A percentile compares a stretch with the other conserved stretches of the same genome.
These are phyloP conservation scores for Xylota segnis DNA, from an alignment of 2,888 invertebrate species.

Conservation along the genomic window DNA sequence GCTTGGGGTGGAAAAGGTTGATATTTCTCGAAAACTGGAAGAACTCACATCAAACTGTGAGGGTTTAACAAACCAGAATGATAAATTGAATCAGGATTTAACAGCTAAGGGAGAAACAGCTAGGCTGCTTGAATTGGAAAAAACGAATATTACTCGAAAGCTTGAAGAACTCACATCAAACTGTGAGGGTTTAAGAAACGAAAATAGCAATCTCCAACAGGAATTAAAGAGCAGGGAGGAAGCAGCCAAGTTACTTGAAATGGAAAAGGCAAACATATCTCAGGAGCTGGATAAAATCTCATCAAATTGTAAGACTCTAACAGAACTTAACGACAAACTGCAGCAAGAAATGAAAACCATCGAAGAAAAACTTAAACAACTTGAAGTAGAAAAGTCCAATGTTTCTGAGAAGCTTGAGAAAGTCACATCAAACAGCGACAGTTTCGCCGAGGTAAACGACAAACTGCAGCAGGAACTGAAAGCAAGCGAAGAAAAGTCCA, in stretches of 20 bases:
- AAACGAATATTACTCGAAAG: slow-evolving; percentile 84
- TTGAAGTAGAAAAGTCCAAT: slow-evolving; percentile 81
- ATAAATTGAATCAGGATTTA: slow-evolving; percentile 79
- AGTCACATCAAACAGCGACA: slow-evolving; percentile 86
- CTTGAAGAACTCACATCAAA: slow-evolving; percentile 85
- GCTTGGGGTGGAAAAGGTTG: slow-evolving; percentile 82
- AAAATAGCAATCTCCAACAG: slow-evolving; percentile 76
- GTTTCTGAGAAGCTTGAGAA: slow-evolving; percentile 80
- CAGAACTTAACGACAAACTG: slow-evolving; percentile 77
- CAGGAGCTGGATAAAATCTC: slow-evolving; percentile 78
- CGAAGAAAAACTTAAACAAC: slow-evolving; percentile 84
- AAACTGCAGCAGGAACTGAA: slow-evolving; percentile 87
- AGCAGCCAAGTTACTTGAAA: slow-evolving; percentile 75
- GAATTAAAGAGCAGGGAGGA: slow-evolving; percentile 77
- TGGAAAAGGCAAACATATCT: slow-evolving; percentile 80
- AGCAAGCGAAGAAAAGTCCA: slow-evolving; percentile 86
- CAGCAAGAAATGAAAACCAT: slow-evolving; percentile 84
- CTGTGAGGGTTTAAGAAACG: slow-evolving; percentile 78
- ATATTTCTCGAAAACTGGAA: slow-evolving; percentile 86
- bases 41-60: slow-evolving; percentile 83
- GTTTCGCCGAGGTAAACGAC: slow-evolving; percentile 86
- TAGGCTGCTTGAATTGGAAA: no score
- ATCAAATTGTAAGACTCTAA: slow-evolving; percentile 77
- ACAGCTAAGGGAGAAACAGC: slow-evolving; percentile 79
- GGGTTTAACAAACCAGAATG: slow-evolving; percentile 78